Base-by-base conservation (phyloP, 2,888 invertebrate species). In the Catotricha subobsoleta region DNA sequence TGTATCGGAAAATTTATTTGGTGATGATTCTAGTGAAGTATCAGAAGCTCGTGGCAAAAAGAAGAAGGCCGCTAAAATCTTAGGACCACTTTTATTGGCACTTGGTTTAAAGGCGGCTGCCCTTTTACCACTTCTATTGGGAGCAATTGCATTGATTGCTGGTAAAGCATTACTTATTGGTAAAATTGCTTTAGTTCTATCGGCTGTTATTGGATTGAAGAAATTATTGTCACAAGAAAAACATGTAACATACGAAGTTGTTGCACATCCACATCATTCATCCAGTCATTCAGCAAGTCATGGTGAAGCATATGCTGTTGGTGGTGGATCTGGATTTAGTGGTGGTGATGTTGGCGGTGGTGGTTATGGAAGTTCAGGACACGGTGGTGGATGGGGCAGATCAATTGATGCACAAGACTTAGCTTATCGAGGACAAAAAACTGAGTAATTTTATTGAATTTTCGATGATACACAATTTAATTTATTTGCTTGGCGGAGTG, bases 201-300 rank as follows among this genome's bases (percentile, higher is more conserved):
- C 84, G 1, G 79, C 80, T 40, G 78, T 86, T 44, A 84, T 86
- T 52, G 84, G 84, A 3, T 62, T 86, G 58, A 84, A 84, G 69
- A 86, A 86, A 58, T 65, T 86, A 39, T 62, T 86, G 48, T 76
- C 78, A 2, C 76, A 78, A 54, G 78, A 81, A 62, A 86, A 84
- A 56, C 83, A 83, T 55, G 86, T 86, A 47, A 86, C 86, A 4
- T 86, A 86, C 56, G 86, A 86, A 57, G 84, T 86, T 27, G 82
- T 86, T 1, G 75, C 82, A 1, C 86, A 86, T 59, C 83, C 84
- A 41, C 83, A 83, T 53, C 82, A 83, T 58, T 69, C 74, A 45
- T 67, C 73, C 48, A 72, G 74, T 53, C 75, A 76, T 55, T 71
- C 75, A 45, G 71, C 75, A 44, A 71, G 73, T 42, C 76, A 80